These are phyloP conservation scores for Trimorus sp. DNA, from an alignment of 2,888 invertebrate species.

Conservation along the genomic window DNA sequence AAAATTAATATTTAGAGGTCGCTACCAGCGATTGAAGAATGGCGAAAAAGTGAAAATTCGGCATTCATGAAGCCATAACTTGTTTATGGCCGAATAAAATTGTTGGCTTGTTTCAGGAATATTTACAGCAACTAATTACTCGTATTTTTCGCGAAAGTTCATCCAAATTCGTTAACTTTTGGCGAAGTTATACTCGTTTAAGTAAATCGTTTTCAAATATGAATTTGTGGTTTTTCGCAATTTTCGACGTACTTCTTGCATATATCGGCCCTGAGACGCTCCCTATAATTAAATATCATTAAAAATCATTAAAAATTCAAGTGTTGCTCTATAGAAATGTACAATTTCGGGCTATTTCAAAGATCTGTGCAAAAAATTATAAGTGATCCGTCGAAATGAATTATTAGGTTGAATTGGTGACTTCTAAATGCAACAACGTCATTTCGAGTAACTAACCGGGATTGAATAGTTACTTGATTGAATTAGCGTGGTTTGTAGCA, in stretches of 20 bases:
- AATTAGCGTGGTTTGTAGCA: too few relatives aligned
- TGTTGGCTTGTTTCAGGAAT: neutral
- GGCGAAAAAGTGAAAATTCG: too few relatives aligned
- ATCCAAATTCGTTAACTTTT: neutral
- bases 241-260: neutral
- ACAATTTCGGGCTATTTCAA: neutral
- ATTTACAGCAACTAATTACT: neutral
- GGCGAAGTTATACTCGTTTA: neutral
- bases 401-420: neutral
- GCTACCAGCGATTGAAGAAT: too few relatives aligned
- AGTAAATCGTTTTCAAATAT: neutral
- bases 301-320: neutral
- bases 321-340: neutral
- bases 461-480: too few relatives aligned
- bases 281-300: neutral
- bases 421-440: neutral
- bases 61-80: neutral
- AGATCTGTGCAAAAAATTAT: constrained; percentile 1
- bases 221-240: neutral
- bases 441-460: too few relatives aligned
- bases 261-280: neutral
- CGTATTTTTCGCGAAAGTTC: neutral
- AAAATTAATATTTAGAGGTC: too few relatives aligned
- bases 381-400: neutral
- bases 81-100: neutral